Evolutionary conservation across 2,113 vertebrate species (phyloP).

Genomic region (Hippocampus guttulatus): DNA sequence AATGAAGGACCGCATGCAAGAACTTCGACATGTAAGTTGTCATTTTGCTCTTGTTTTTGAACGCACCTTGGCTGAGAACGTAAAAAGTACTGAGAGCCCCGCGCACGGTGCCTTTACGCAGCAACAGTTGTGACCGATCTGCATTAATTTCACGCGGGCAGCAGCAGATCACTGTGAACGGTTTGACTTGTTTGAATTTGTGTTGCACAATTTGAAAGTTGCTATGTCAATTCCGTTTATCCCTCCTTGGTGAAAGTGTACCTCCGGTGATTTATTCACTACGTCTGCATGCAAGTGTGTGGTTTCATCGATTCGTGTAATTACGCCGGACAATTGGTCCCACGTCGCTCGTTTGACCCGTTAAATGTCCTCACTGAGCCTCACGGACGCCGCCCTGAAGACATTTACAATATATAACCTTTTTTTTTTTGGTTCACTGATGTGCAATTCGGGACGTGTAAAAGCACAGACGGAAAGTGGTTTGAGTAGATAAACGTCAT

Average conservation of each 20-base stretch:
- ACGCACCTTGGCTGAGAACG: background rate
- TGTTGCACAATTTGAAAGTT: background rate
- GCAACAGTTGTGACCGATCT: slow-evolving; percentile 59
- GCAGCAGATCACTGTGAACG: too few relatives aligned
- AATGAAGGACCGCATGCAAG: slow-evolving; percentile 73
- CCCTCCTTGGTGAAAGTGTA: background rate
- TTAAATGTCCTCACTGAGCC: slow-evolving; percentile 19
- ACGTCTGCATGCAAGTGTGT: background rate
- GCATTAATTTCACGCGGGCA: background rate
- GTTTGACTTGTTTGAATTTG: background rate
- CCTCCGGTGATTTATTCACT: background rate
- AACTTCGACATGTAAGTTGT: slow-evolving; percentile 69
- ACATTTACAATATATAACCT: background rate
- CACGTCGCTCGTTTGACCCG: slow-evolving; percentile 35
- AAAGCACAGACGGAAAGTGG: background rate
- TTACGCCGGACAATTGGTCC: slow-evolving; percentile 28
- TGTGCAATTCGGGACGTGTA: background rate
- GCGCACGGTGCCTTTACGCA: slow-evolving; percentile 14
- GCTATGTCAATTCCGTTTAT: background rate
- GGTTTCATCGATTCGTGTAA: slow-evolving; percentile 17
- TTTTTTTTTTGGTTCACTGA: background rate
- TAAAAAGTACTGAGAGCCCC: background rate
- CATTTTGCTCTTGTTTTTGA: background rate
- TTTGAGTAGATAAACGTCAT: background rate
- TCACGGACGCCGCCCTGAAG: background rate